Conservation (phyloP, 2,888 invertebrate species). For the Catocala fraxini region DNA sequence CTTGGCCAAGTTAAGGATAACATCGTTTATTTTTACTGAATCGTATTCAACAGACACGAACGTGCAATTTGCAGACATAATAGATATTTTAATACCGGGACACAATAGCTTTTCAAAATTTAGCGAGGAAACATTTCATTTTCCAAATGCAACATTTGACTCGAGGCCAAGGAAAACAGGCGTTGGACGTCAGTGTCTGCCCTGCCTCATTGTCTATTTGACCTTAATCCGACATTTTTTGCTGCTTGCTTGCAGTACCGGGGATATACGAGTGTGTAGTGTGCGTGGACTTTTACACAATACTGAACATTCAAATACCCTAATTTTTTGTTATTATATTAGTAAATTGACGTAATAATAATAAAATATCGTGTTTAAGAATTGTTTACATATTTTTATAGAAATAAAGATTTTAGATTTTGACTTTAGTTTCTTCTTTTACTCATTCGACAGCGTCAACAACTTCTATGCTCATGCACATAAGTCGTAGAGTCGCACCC, state of each 20-base stretch:
- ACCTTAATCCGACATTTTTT: constrained; percentile 75
- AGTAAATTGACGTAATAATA: no score
- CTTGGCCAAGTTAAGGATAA: neutral
- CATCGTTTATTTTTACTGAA: neutral
- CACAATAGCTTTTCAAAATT: constrained; percentile 49
- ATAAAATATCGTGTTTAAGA: no score
- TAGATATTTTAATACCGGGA: constrained; percentile 24
- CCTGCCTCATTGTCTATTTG: constrained; percentile 71
- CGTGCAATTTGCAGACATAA: constrained; percentile 38
- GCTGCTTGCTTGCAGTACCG: constrained; percentile 62
- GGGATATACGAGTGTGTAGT: constrained; percentile 43
- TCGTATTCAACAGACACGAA: constrained; percentile 8
- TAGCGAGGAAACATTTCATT: constrained; percentile 60
- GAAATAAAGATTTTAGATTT: no score
- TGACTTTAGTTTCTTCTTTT: no score
- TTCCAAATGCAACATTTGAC: constrained; percentile 70
- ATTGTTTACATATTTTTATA: no score
- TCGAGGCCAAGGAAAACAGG: constrained; percentile 71
- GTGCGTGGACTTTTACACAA: neutral
- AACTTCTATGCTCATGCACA: no score
- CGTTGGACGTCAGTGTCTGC: constrained; percentile 61
- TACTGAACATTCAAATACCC: neutral
- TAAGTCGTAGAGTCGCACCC: no score
- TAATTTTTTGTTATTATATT: no score
- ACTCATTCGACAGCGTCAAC: no score